Base-by-base conservation (phyloP, 2,113 vertebrate species). In the Limnothrissa miodon region DNA sequence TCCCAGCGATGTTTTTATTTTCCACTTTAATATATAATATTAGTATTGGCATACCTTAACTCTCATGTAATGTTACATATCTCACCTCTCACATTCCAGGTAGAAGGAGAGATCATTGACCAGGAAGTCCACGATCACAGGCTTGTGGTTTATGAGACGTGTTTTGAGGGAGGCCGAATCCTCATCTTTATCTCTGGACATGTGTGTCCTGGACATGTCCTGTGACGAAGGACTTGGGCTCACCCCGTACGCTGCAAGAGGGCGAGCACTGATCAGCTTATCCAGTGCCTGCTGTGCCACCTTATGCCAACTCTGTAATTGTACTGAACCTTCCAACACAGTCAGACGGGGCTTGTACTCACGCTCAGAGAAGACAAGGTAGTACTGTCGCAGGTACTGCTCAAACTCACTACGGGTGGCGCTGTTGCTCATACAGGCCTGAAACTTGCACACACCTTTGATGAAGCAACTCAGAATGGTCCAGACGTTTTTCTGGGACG, bases 401-500 rank as follows among this genome's bases (percentile, higher is more conserved):
- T 74, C 84, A 59, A 82, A 85, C 39, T 62, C 70, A 3, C 36
- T 59, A 48, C 70, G 78, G 48, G 29, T 59, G 6, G 9, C 4
- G 15, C 7, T 39, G 45, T 82, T 44, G 19, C 13, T 59, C 80
- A 78, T 85, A 8, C 46, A 66, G 8, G 5, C 13, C 0, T 39
- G 70, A 36, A 81, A 85, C 78, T 59, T 82, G 45, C 84, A 85
- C 23, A 85, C 53, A 70, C 78, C 79, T 62, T 62, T 82, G 78
- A 82, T 85, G 78, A 79, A 85, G 6, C 81, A 15, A 78, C 21
- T 78, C 21, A 79, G 42, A 39, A 70, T 39, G 45, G 21, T 39
- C 84, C 70, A 78, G 36, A 78, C 74, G 45, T 59, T 46, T 59
- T 82, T 81, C 84, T 85, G 36, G 29, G 44, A 7, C n/a, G 36